Percentiles rank a stretch among this genome's conserved stretches.
These are phyloP conservation scores for Muntiacus muntjak DNA, from an alignment of 2,113 vertebrate species.

Conservation along the genomic window DNA sequence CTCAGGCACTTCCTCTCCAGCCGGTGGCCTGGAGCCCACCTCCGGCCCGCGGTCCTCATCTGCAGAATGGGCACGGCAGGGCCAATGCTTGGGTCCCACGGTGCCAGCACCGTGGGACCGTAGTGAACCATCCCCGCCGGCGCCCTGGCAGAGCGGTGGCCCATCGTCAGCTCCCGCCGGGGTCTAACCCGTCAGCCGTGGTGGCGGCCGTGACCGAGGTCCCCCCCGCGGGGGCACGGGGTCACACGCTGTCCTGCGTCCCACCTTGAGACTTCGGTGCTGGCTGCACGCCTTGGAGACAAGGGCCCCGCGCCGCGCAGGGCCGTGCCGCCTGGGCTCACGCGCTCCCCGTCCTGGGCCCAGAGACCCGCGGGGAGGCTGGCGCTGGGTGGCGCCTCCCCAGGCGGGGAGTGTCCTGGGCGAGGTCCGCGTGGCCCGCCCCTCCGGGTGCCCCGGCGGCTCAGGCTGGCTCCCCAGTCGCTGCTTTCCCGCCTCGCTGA, in stretches of 20 bases:
- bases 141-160: background rate
- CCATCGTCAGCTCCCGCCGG: rapidly evolving
- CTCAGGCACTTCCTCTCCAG: background rate
- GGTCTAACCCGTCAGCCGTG: rapidly evolving
- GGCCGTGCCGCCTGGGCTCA: background rate
- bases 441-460: background rate
- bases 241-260: background rate
- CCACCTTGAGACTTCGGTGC: background rate
- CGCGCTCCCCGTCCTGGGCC: background rate
- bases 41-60: background rate
- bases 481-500: background rate
- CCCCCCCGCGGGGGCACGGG: rapidly evolving
- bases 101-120: rapidly evolving
- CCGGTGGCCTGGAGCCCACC: background rate
- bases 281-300: rapidly evolving
- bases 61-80: background rate
- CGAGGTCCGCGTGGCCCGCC: rapidly evolving
- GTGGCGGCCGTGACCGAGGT: background rate
- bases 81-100: rapidly evolving
- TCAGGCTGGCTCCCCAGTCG: background rate
- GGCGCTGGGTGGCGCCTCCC: background rate
- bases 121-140: rapidly evolving
- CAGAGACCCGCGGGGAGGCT: rapidly evolving
- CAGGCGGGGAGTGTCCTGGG: background rate
- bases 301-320: rapidly evolving